Base-by-base conservation (phyloP, 2,797 vertebrate genomes). In the Enteromius afrohamiltoni region DNA sequence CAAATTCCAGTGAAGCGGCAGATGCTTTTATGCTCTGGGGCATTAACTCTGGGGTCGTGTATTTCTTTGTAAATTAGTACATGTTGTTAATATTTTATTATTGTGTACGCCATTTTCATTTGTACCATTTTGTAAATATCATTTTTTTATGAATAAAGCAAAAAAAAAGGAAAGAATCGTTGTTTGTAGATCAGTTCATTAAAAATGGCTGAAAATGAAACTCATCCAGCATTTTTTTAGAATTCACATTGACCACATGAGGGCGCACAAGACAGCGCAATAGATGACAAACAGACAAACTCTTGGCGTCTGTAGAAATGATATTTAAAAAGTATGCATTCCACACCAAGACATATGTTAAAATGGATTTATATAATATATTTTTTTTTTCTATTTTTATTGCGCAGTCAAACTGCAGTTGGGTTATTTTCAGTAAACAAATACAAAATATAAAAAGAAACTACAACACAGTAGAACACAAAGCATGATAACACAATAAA, bases 181-280 rank as follows among this genome's bases (percentile, higher is more conserved):
- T 51, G 26, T 51, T 64, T 31, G 16, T 82, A 16, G 7, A 21
- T 16, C 42, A 16, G 34, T 55, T 53, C 11, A 53, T 26, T 31
- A 10, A 42, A 62, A n/a, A 65, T 3, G 67, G 3, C 34, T 55
- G 58, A 37, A 37, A 11, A 19, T 70, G 14, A 11, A 53, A 47
- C 29, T 71, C 16, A 31, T 42, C 2, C 29, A 45, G 37, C 4
- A 53, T 49, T 51, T 11, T 17, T 34, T 13, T 49, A 2, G 29
- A 1, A 8, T 34, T 58, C 19, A 62, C 26, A 58, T 21, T 58
- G 23, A 51, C 69, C 88, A 89, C 85, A 77, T 68, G 88, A 77
- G 77, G 88, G 86, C 88, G 80, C 68, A 10, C 17, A 67, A 83
- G 9, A 78, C 80, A 83, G 85, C 80, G 77, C 10, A 76, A 82